These are phyloP conservation scores for Bombycilla garrulus DNA, from an alignment of 2,113 vertebrate genomes.

Conservation along the genomic window DNA sequence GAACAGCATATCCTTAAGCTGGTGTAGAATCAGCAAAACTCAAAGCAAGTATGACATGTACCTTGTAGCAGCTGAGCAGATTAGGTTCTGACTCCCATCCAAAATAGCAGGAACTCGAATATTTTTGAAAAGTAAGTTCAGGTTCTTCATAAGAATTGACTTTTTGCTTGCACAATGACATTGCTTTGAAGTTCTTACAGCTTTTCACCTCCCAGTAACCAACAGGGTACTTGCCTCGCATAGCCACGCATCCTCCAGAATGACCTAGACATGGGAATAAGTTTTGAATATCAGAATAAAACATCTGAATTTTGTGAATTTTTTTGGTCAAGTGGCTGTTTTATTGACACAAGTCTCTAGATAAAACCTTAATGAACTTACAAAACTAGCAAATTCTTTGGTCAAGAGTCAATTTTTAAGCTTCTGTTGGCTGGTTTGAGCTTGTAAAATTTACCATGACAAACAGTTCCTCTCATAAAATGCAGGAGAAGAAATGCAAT, in stretches of 20 bases:
- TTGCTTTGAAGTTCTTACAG: constrained; percentile 83
- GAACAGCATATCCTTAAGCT: background rate
- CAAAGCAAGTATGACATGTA: background rate
- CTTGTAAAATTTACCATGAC: background rate
- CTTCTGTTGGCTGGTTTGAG: background rate
- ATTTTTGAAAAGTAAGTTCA: constrained; percentile 70
- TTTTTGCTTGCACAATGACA: constrained; percentile 87
- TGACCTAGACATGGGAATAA: constrained; percentile 68
- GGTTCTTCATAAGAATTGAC: constrained; percentile 69
- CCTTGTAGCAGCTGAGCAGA: constrained; percentile 88
- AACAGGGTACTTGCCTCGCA: constrained; percentile 77
- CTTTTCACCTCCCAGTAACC: constrained; percentile 93
- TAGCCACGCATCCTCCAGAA: constrained; percentile 85
- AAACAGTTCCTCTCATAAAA: background rate
- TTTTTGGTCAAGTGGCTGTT: background rate
- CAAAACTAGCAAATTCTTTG: background rate
- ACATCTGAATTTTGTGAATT: background rate
- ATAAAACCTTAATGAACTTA: background rate
- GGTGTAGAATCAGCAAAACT: background rate
- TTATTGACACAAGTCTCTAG: background rate
- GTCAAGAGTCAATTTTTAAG: background rate
- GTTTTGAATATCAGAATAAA: background rate
- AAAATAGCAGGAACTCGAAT: constrained; percentile 76
- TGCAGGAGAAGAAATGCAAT: background rate
- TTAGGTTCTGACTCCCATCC: constrained; percentile 85